phyloP scores from a whole-genome alignment of 2,113 vertebrate species.

The Gadus macrocephalus region DNA sequence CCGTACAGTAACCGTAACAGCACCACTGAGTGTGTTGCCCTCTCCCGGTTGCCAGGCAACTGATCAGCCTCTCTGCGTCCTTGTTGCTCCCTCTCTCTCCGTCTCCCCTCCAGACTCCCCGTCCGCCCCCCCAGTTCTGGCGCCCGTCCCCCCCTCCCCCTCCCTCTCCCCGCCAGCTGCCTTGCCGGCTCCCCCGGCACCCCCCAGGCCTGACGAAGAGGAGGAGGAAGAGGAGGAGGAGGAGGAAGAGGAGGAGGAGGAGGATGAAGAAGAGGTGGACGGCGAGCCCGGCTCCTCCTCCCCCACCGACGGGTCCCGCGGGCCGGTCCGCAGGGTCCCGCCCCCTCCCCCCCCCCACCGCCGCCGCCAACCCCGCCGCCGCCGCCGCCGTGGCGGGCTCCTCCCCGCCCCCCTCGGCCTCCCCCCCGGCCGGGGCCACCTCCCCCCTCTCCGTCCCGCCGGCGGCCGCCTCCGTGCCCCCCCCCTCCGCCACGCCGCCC shows the following conservation, averaged over 20 bases:
- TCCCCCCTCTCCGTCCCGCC: constrained; percentile 51
- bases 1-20: too few species aligned
- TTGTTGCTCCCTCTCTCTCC: background rate
- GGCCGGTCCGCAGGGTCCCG: background rate
- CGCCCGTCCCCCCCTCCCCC: constrained; percentile 39
- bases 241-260: constrained; percentile 1
- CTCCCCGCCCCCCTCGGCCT: constrained; percentile 49
- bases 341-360: constrained; percentile 7
- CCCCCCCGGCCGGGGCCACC: constrained; percentile 41
- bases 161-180: constrained; percentile 49
- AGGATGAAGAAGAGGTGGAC: constrained; percentile 13
- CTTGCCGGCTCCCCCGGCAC: constrained; percentile 42
- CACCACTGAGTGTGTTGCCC: too few species aligned
- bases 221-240: constrained; percentile 18
- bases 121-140: constrained; percentile 30
- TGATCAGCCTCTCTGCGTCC: background rate
- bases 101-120: constrained; percentile 50
- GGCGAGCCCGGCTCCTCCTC: background rate
- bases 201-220: constrained; percentile 31
- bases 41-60: background rate
- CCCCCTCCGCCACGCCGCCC: constrained; percentile 53
- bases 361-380: constrained; percentile 22
- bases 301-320: background rate
- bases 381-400: background rate
- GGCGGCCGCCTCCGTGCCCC: constrained; percentile 47